These are phyloP conservation scores for Carposina sasakii DNA, from an alignment of 1,140 invertebrate genomes.

Conservation along the genomic window DNA sequence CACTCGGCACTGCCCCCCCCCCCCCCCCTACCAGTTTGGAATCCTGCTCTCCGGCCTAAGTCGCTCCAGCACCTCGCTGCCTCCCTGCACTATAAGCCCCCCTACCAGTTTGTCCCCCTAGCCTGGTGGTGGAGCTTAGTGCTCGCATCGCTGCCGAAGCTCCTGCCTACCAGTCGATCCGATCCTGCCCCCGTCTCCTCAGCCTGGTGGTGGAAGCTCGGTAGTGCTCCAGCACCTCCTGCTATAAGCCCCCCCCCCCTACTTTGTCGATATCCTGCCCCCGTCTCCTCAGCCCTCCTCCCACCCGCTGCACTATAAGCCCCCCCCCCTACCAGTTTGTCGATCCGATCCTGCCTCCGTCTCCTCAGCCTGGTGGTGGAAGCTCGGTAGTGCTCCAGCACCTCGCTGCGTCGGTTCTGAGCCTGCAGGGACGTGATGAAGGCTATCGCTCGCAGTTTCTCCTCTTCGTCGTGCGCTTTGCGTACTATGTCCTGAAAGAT, in stretches of 20 bases:
- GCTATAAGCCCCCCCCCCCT: no score
- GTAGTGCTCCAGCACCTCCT: conserved; percentile 88
- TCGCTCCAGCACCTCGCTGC: conserved; percentile 88
- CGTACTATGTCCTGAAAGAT: conserved; percentile 85
- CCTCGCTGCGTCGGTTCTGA: conserved; percentile 94
- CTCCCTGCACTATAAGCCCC: background rate
- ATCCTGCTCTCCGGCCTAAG: conserved; percentile 77
- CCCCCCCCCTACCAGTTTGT: conserved; percentile 69
- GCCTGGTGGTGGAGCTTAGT: no score
- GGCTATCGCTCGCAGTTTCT: conserved; percentile 96
- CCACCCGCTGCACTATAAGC: background rate
- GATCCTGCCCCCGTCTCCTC: conserved; percentile 79
- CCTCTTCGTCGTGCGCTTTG: conserved; percentile 98
- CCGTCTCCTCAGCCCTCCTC: no score
- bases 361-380: conserved; percentile 88
- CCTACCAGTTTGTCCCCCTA: no score
- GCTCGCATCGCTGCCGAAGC: no score
- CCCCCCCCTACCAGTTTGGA: conserved; percentile 63
- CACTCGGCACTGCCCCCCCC: no score
- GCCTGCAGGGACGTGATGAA: conserved; percentile 98
- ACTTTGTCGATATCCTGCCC: no score
- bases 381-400: conserved; percentile 86
- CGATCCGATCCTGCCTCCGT: conserved; percentile 76
- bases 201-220: conserved; percentile 89
- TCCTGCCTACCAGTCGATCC: conserved; percentile 73